Evolutionary conservation across 2,797 vertebrate species (phyloP).

Genomic region (Microcaecilia unicolor): DNA sequence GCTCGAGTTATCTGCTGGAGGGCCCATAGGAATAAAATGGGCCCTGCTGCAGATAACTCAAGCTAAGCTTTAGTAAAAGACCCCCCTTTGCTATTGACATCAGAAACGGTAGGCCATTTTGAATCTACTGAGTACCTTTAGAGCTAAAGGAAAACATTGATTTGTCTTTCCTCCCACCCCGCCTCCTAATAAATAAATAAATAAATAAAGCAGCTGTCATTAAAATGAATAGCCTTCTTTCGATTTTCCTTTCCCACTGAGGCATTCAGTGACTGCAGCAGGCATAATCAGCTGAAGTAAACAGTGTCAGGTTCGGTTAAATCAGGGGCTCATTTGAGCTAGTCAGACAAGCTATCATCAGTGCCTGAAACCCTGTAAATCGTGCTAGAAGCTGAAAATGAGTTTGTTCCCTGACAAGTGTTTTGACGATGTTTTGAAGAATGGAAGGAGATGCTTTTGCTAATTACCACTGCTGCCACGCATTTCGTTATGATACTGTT

Average conservation of each 20-base stretch:
- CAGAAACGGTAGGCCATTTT: slow-evolving; percentile 49
- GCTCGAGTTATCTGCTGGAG: too few relatives aligned
- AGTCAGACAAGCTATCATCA: slow-evolving; percentile 65
- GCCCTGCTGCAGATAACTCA: too few relatives aligned
- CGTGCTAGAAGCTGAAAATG: slow-evolving; percentile 50
- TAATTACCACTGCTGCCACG: slow-evolving; percentile 50
- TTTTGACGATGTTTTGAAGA: slow-evolving; percentile 61
- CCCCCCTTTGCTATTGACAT: slow-evolving; percentile 60
- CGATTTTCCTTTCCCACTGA: slow-evolving; percentile 64
- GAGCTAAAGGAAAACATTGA: slow-evolving; percentile 62
- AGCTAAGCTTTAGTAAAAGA: too few relatives aligned
- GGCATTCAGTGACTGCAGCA: slow-evolving; percentile 64
- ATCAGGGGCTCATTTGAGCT: slow-evolving; percentile 66
- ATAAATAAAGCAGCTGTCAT: slow-evolving; percentile 59
- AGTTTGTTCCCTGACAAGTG: slow-evolving; percentile 62
- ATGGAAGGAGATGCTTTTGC: slow-evolving; percentile 50
- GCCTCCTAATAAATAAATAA: too few relatives aligned
- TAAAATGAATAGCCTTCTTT: slow-evolving; percentile 66
- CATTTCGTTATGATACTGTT: slow-evolving; percentile 47
- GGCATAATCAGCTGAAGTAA: slow-evolving; percentile 67
- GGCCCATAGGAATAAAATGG: too few relatives aligned
- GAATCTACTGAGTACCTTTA: slow-evolving; percentile 49
- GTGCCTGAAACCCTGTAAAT: slow-evolving; percentile 57
- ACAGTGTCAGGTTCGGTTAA: slow-evolving; percentile 71
- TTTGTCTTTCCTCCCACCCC: slow-evolving; percentile 53